Evolutionary conservation across 2,797 vertebrate genomes (phyloP), one percentile per base, ranked within the genome.

Genomic region (Bradypus variegatus): DNA sequence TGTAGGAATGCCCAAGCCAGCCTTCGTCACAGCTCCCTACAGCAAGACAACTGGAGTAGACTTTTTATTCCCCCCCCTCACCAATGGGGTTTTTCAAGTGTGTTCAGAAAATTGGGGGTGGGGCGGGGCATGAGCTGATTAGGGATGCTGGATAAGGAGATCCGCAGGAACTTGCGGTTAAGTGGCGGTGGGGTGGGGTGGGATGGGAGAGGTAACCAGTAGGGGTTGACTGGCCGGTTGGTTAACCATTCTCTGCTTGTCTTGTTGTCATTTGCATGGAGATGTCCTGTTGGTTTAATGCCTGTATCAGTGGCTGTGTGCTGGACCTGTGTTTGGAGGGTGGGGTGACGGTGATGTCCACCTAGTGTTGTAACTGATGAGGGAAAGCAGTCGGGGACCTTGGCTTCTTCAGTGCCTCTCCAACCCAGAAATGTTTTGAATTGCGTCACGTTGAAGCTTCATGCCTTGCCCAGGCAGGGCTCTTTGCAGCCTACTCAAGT

Each of bases 401-500:
- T 27, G 88, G 36, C 78, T 93, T 58, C 86, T 14, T 27, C 81
- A 53, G 18, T 13, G 86, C 95, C 62, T 81, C 95, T 95, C 92
- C 3, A 3, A 27, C 45, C 83, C 91, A 55, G 31, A 75, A 67
- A 23, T 2, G 48, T 67, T 91, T 36, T 65, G 0, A 25, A 60
- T 91, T 94, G 96, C 92, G 73, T 97, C 96, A 91, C 18, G 62
- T 48, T 58, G 90, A 93, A 78, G 70, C 95, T 96, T 88, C 93
- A 23, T 33, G 78, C 1, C 13, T 94, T 76, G 89, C 88, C 53
- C 93, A 91, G 91, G 86, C 93, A 90, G 95, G 13, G 31, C 82
- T 21, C 95, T 96, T 88, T 62, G 95, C 92, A 45, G 92, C 93
- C 94, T 89, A 93, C 94, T 92, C 23, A 97, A 96, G 97, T 97